Conservation (phyloP, 2,888 invertebrate genomes). For the Lochmaea crataegi region DNA sequence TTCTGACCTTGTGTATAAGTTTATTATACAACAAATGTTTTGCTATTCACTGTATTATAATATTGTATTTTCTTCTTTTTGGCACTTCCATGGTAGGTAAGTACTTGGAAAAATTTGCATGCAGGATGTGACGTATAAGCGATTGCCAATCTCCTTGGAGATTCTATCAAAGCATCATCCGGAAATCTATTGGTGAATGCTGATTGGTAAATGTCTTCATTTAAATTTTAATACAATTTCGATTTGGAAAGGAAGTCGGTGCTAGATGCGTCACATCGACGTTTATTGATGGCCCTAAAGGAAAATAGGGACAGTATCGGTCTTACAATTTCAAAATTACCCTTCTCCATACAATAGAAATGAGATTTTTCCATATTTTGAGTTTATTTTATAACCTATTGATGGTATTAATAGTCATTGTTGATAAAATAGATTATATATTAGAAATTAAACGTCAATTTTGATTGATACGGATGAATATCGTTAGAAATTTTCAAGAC, state of each 20-base stretch:
- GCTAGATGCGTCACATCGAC: constrained; percentile 50
- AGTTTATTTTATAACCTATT: too few relatives aligned
- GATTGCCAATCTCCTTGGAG: constrained; percentile 63
- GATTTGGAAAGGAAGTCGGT: constrained; percentile 53
- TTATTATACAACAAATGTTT: too few relatives aligned
- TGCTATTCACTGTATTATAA: too few relatives aligned
- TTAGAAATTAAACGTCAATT: too few relatives aligned
- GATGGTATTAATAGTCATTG: too few relatives aligned
- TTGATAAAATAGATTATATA: too few relatives aligned
- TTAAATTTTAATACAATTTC: constrained; percentile 64
- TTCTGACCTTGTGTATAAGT: too few relatives aligned
- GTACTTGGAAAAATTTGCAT: constrained; percentile 59
- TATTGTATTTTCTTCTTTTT: neutral
- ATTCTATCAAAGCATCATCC: constrained; percentile 58
- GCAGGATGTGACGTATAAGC: constrained; percentile 65
- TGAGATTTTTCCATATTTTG: too few relatives aligned
- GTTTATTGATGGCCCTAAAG: constrained; percentile 48
- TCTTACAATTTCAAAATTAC: neutral
- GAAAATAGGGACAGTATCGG: constrained; percentile 45
- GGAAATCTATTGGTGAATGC: constrained; percentile 65
- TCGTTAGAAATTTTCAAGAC: neutral
- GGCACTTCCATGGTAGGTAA: constrained; percentile 14
- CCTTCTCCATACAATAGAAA: too few relatives aligned
- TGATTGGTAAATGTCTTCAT: constrained; percentile 65
- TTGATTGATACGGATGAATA: neutral